These are phyloP conservation scores for Diplodus sargus DNA, from an alignment of 2,797 vertebrate species.

Conservation along the genomic window DNA sequence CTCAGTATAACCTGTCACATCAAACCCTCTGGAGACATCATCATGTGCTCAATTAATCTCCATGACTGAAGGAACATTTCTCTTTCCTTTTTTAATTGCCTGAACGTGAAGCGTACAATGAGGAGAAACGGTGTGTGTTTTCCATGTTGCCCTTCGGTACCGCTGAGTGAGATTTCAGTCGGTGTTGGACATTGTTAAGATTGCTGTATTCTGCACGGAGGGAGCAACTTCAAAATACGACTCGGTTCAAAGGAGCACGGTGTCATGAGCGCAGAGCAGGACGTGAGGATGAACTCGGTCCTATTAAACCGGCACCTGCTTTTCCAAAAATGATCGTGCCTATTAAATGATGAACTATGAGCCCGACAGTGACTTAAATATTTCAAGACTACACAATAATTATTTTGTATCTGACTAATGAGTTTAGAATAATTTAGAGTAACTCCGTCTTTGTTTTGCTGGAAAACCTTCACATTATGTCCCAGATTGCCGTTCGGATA, in stretches of 20 bases:
- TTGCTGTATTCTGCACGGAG: background rate
- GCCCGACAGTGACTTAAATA: background rate
- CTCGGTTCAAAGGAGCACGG: background rate
- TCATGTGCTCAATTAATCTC: conserved; percentile 48
- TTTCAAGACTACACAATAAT: background rate
- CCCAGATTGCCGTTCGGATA: too few relatives aligned
- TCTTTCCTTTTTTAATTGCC: conserved; percentile 2
- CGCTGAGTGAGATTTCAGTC: background rate
- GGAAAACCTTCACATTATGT: too few relatives aligned
- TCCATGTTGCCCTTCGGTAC: background rate
- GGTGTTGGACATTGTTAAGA: background rate
- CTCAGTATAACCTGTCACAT: conserved; percentile 57
- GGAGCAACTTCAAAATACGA: background rate
- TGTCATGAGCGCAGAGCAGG: background rate
- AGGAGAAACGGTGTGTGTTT: background rate
- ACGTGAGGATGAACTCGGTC: background rate
- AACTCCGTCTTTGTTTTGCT: too few relatives aligned
- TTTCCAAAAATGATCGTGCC: background rate
- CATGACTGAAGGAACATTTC: conserved; percentile 10
- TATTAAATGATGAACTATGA: background rate
- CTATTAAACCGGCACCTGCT: background rate
- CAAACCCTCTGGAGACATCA: conserved; percentile 45
- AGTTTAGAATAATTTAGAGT: background rate
- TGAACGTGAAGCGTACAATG: background rate
- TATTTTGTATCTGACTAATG: background rate